These are phyloP conservation scores for Zosterops lateralis DNA, from an alignment of 2,113 vertebrate genomes.

Conservation along the genomic window DNA sequence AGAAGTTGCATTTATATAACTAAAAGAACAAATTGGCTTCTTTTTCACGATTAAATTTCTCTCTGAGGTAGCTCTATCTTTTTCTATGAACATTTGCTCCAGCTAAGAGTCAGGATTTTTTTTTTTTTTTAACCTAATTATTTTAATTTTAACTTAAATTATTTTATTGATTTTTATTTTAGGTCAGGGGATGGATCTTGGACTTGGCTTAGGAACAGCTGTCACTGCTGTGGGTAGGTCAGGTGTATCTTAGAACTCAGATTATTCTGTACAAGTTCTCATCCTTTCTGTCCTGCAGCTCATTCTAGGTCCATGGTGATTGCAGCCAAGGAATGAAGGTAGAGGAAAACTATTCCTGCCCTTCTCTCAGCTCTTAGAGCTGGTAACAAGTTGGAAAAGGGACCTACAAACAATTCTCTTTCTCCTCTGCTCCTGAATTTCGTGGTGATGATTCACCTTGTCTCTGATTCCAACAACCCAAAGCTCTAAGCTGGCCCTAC, in stretches of 20 bases:
- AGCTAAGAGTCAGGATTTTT: not conserved
- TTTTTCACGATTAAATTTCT: not conserved
- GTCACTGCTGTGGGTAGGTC: not conserved
- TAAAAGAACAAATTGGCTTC: not conserved
- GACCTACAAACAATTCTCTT: not conserved
- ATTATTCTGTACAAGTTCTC: not conserved
- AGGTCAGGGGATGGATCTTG: not conserved
- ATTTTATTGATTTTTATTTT: not conserved
- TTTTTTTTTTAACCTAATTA: not conserved
- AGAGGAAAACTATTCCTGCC: not conserved
- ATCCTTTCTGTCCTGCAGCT: not conserved
- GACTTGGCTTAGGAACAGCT: not conserved
- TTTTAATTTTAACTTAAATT: not conserved
- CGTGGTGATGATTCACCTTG: not conserved
- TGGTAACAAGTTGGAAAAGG: not conserved
- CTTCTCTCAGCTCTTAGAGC: not conserved
- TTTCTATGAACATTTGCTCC: not conserved
- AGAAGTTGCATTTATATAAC: not conserved
- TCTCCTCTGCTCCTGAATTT: not conserved
- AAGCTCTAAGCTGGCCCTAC: not conserved
- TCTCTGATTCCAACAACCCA: not conserved
- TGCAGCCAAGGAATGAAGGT: not conserved
- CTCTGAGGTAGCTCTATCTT: not conserved
- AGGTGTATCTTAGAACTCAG: not conserved
- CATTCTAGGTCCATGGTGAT: accelerated